Evolutionary conservation across 2,888 invertebrate species (phyloP).

Genomic region (Epinotia demarniana): DNA sequence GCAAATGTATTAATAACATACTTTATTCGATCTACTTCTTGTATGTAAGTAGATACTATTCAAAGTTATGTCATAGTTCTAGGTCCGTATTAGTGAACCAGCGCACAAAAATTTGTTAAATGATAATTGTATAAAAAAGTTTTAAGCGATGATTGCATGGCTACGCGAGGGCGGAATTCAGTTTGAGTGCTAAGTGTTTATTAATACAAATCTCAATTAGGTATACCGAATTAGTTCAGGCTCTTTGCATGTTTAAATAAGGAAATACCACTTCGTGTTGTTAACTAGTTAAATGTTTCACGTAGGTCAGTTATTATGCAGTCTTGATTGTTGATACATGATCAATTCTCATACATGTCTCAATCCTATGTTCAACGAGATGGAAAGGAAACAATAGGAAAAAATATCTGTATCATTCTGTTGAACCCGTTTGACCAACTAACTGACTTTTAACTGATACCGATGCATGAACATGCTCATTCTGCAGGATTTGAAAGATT

Average conservation of each 20-base stretch:
- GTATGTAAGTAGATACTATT: neutral
- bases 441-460: neutral
- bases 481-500: neutral
- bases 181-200: neutral
- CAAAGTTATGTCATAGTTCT: neutral
- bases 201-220: neutral
- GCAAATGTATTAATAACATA: neutral
- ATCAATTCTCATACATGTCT: neutral
- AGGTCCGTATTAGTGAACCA: neutral
- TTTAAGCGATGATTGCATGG: neutral
- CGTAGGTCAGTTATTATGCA: neutral
- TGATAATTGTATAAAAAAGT: neutral
- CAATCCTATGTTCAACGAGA: neutral
- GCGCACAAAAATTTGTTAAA: no score
- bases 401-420: conserved; percentile 9
- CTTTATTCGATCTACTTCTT: neutral
- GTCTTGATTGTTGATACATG: neutral
- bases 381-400: neutral
- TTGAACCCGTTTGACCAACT: neutral
- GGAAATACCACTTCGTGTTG: neutral
- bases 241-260: neutral
- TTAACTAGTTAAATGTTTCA: neutral
- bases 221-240: neutral
- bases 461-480: neutral
- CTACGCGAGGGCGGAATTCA: neutral